Evolutionary conservation across 2,113 vertebrate species (phyloP).

Genomic region (Vireo altiloquus): DNA sequence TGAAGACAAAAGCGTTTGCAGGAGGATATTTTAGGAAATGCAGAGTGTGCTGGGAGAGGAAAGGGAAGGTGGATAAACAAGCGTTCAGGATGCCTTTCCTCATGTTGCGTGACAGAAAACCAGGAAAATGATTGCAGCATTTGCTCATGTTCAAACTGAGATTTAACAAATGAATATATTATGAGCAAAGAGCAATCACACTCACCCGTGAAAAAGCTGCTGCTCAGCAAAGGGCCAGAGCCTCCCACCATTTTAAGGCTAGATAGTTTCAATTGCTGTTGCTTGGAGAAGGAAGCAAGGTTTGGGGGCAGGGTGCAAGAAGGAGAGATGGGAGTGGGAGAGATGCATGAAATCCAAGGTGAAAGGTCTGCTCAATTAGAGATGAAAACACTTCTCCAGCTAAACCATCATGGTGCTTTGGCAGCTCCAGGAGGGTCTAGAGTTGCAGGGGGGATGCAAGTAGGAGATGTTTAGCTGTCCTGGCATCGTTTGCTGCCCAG

Average conservation of each 20-base stretch:
- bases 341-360: background rate
- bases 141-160: background rate
- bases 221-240: background rate
- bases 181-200: background rate
- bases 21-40: background rate
- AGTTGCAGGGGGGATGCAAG: background rate
- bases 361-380: background rate
- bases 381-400: background rate
- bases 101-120: background rate
- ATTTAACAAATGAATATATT: background rate
- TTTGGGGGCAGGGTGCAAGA: background rate
- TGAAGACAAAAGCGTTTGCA: background rate
- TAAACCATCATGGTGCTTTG: background rate
- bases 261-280: background rate
- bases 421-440: background rate
- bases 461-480: background rate
- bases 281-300: background rate
- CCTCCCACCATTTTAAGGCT: background rate
- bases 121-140: background rate
- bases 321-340: background rate
- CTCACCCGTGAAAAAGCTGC: background rate
- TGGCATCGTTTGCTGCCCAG: background rate
- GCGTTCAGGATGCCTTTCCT: background rate
- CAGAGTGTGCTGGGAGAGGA: background rate
- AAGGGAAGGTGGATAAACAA: background rate